A percentile compares a stretch with the other conserved stretches of the same genome.
phyloP scores from a whole-genome alignment of 2,888 invertebrate species.

The Elgonia sp. region DNA sequence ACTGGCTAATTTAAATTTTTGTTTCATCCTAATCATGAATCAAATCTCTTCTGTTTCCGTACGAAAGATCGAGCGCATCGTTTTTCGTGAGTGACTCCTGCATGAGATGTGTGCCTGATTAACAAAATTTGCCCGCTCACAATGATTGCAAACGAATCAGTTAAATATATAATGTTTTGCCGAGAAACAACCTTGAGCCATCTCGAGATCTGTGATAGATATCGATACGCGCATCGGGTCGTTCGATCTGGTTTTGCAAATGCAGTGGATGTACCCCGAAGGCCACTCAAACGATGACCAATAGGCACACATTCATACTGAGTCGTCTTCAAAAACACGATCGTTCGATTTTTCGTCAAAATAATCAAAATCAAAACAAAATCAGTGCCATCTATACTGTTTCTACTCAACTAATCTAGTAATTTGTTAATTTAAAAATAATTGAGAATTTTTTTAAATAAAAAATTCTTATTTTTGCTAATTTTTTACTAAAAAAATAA shows the following conservation, averaged over 20 bases:
- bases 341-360: conserved; percentile 55
- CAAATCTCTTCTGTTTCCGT: not conserved
- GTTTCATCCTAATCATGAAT: not conserved
- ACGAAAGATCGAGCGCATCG: conserved; percentile 62
- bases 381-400: too few species aligned
- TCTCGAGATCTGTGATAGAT: conserved; percentile 60
- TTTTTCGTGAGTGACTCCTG: conserved; percentile 72
- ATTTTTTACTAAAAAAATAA: too few species aligned
- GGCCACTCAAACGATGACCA: conserved; percentile 81
- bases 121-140: conserved; percentile 1
- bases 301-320: conserved; percentile 86
- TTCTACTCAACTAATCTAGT: too few species aligned
- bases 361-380: not conserved
- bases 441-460: too few species aligned
- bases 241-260: conserved; percentile 86
- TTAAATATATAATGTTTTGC: conserved; percentile 1
- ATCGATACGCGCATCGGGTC: conserved; percentile 77
- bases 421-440: too few species aligned
- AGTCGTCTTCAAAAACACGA: too few species aligned
- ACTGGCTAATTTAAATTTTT: not conserved
- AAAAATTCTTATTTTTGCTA: too few species aligned
- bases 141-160: not conserved
- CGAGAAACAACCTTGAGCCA: conserved; percentile 54
- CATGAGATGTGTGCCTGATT: conserved; percentile 84
- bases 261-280: conserved; percentile 86